Conservation (phyloP, 2,113 vertebrate genomes). For the Zeus faber region DNA sequence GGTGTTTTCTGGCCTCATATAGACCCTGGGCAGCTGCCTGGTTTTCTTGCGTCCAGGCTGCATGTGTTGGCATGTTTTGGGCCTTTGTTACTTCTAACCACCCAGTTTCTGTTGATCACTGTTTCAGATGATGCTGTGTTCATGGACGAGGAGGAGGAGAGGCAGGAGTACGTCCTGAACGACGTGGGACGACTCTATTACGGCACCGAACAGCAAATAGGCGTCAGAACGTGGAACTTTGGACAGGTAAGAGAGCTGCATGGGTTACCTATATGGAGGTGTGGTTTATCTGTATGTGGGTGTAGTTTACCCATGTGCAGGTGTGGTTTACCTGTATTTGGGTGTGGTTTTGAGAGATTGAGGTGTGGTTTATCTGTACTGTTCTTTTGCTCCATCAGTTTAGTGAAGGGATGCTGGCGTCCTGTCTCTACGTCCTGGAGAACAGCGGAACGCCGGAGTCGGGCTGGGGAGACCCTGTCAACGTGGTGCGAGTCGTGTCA, state of each 20-base stretch:
- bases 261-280: neutral
- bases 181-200: constrained; percentile 86
- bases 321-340: neutral
- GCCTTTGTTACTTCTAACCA: too few species aligned
- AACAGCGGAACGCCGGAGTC: constrained; percentile 74
- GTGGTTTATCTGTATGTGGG: neutral
- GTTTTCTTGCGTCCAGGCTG: too few species aligned
- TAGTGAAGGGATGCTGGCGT: constrained; percentile 77
- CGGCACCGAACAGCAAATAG: constrained; percentile 86
- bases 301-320: neutral
- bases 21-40: too few species aligned
- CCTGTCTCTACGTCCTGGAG: constrained; percentile 82
- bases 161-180: constrained; percentile 84
- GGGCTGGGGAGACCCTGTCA: constrained; percentile 81
- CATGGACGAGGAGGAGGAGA: constrained; percentile 78
- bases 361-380: neutral
- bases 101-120: too few species aligned
- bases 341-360: neutral
- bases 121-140: constrained; percentile 83
- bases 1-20: too few species aligned
- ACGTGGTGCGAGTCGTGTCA: constrained; percentile 81
- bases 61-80: too few species aligned
- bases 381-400: too few species aligned
- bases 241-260: constrained; percentile 76
- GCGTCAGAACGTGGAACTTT: constrained; percentile 84